Conservation (phyloP, 2,888 invertebrate genomes). For the Limenitis camilla region DNA sequence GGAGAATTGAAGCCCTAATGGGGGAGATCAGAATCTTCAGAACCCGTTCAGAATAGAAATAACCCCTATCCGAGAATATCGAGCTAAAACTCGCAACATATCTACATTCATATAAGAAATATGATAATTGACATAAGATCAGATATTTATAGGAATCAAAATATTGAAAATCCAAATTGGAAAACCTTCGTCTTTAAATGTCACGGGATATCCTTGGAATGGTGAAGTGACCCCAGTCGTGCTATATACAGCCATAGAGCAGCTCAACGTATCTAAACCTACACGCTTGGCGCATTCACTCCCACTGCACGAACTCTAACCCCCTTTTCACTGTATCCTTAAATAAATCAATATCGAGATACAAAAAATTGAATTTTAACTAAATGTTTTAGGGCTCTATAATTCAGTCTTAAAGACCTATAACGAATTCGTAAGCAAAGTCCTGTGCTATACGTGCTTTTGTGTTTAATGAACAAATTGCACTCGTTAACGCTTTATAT, state of each 20-base stretch:
- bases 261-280: conserved; percentile 28
- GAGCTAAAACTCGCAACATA: too few relatives aligned
- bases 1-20: background rate
- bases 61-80: too few relatives aligned
- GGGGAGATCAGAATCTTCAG: too few relatives aligned
- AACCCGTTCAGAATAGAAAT: too few relatives aligned
- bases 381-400: background rate
- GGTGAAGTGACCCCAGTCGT: conserved; percentile 29
- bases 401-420: conserved; percentile 41
- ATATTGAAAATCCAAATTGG: too few relatives aligned
- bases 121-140: too few relatives aligned
- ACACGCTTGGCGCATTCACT: conserved; percentile 26
- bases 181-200: too few relatives aligned
- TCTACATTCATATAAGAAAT: too few relatives aligned
- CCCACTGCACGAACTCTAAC: conserved; percentile 8
- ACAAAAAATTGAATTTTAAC: conserved; percentile 1
- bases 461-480: conserved; percentile 24
- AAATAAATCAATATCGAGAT: conserved; percentile 7
- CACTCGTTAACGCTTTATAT: background rate
- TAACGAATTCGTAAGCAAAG: conserved; percentile 24
- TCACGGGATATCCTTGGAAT: too few relatives aligned
- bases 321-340: conserved; percentile 5
- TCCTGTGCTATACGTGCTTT: conserved; percentile 30
- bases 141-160: too few relatives aligned
- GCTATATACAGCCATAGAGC: conserved; percentile 42